Evolutionary conservation across 2,113 vertebrate genomes (phyloP).

Genomic region (Chinchilla lanigera): DNA sequence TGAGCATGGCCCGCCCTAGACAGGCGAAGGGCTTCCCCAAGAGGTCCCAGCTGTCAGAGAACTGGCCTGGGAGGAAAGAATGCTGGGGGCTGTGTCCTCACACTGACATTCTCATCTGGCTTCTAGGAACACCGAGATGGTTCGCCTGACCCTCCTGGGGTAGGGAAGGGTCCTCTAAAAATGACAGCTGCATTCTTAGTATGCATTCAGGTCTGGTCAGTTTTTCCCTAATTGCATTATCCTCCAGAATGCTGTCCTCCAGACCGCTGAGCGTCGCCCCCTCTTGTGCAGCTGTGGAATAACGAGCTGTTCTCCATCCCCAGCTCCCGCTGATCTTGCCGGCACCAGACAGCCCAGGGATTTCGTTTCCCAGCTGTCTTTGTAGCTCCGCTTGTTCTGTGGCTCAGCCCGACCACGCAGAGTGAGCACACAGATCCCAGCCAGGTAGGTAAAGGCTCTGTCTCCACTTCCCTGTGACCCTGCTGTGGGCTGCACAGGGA

Average conservation of each 20-base stretch:
- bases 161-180: neutral
- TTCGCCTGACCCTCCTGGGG: neutral
- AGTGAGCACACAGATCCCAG: neutral
- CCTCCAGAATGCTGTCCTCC: neutral
- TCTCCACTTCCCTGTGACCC: rapidly evolving
- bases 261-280: no score
- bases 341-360: neutral
- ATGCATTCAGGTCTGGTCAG: neutral
- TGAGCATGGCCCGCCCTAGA: neutral
- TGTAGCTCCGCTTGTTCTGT: neutral
- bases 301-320: rapidly evolving
- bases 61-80: neutral
- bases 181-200: neutral
- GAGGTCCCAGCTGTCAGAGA: neutral
- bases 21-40: no score
- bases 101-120: neutral
- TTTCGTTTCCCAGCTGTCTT: neutral
- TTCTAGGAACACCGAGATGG: neutral
- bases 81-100: no score
- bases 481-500: neutral
- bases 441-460: neutral
- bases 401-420: neutral
- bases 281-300: neutral
- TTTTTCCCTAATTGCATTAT: neutral
- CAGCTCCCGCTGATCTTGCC: neutral